Evolutionary conservation across 2,113 vertebrate species (phyloP).

Genomic region (Phainopepla nitens): DNA sequence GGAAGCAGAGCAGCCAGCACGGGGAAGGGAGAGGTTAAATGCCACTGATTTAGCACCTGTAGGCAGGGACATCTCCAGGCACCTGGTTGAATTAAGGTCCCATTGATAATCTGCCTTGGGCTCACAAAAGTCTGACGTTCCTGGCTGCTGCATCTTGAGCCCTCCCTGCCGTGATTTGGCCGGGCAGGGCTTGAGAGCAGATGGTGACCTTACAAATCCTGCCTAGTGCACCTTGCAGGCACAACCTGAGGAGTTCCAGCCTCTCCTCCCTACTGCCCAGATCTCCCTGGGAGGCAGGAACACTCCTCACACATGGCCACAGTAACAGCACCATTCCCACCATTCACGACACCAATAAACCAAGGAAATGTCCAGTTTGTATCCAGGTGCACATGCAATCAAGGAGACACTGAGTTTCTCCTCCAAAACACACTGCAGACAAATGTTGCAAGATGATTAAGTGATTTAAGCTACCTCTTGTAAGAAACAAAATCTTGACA

Average conservation of each 20-base stretch:
- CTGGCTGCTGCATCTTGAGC: background rate
- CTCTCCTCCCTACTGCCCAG: background rate
- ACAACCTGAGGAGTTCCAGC: background rate
- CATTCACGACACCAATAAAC: accelerated
- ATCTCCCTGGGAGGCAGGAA: background rate
- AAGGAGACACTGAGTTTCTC: background rate
- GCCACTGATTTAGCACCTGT: background rate
- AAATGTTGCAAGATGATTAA: background rate
- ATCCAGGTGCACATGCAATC: background rate
- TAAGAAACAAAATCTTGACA: background rate
- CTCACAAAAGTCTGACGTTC: background rate
- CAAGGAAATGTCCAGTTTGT: background rate
- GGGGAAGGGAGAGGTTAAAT: background rate
- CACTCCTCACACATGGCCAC: background rate
- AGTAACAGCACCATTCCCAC: background rate
- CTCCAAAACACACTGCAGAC: constrained; percentile 14
- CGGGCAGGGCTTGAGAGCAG: background rate
- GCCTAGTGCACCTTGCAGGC: background rate
- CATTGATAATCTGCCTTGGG: background rate
- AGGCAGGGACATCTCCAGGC: background rate
- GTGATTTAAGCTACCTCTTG: background rate
- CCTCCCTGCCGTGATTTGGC: constrained; percentile 31
- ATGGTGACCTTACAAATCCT: constrained; percentile 48
- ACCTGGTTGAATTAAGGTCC: background rate
- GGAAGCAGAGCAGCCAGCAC: background rate